Evolutionary conservation across 2,888 invertebrate genomes (phyloP).

Genomic region (Perizoma flavofasciatum): DNA sequence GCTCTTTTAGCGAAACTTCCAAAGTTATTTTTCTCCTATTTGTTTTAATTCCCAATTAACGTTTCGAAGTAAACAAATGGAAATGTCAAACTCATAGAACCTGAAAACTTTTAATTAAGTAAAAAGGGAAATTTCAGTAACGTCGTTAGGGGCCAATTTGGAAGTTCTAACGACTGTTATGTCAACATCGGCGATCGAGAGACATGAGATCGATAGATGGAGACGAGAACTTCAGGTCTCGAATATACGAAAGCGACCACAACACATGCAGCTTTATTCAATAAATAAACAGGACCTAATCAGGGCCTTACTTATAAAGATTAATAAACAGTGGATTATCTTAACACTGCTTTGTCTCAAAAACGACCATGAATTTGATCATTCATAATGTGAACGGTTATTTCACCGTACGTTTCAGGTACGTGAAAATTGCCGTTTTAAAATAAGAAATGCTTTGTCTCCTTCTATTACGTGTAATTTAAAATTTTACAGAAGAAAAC

Average conservation of each 20-base stretch:
- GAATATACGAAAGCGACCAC: background rate
- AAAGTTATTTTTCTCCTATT: constrained; percentile 22
- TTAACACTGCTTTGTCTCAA: too few species aligned
- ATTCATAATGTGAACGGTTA: too few species aligned
- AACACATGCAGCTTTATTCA: background rate
- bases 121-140: constrained; percentile 59
- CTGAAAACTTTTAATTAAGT: constrained; percentile 73
- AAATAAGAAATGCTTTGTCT: too few species aligned
- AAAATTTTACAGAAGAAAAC: too few species aligned
- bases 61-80: constrained; percentile 34
- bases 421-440: too few species aligned
- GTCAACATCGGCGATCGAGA: constrained; percentile 41
- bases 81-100: constrained; percentile 31
- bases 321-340: too few species aligned
- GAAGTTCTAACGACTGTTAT: constrained; percentile 71
- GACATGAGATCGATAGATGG: constrained; percentile 9
- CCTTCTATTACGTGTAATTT: too few species aligned
- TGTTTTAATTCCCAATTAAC: constrained; percentile 32
- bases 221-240: constrained; percentile 2
- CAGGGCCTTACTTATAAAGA: background rate
- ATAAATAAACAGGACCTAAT: background rate
- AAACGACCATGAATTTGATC: too few species aligned
- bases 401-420: too few species aligned
- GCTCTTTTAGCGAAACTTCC: constrained; percentile 13
- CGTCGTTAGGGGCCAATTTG: constrained; percentile 63